Evolutionary conservation across 2,888 invertebrate genomes (phyloP).

Genomic region (Antheraea assamensis): DNA sequence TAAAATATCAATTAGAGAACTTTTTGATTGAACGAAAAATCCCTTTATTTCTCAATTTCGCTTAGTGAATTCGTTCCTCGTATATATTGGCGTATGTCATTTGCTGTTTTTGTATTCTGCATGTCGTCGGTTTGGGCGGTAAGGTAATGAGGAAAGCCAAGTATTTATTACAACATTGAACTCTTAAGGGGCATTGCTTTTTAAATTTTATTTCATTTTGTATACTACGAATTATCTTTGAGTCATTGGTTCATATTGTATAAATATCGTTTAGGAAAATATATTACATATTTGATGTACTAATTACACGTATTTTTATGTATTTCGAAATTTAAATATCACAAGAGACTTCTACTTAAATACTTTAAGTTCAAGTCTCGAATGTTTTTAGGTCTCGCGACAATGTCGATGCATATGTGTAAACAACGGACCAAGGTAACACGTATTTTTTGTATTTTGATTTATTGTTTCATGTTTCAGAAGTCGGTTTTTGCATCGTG

Average conservation of each 20-base stretch:
- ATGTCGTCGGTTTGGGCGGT: slow-evolving; percentile 73
- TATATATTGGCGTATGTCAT: slow-evolving; percentile 73
- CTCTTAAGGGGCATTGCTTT: slow-evolving; percentile 46
- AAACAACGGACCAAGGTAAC: slow-evolving; percentile 75
- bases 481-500: slow-evolving; percentile 68
- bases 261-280: neutral
- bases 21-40: slow-evolving; percentile 64
- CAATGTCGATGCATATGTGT: slow-evolving; percentile 69
- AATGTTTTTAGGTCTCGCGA: slow-evolving; percentile 62
- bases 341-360: slow-evolving; percentile 55
- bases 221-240: slow-evolving; percentile 20
- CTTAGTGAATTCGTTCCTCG: slow-evolving; percentile 68
- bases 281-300: neutral
- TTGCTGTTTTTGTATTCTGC: slow-evolving; percentile 70
- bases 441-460: slow-evolving; percentile 78
- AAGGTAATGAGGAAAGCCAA: slow-evolving; percentile 74
- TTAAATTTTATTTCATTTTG: slow-evolving; percentile 27
- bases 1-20: slow-evolving; percentile 79
- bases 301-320: neutral
- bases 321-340: neutral
- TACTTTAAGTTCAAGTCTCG: slow-evolving; percentile 42
- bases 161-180: slow-evolving; percentile 66
- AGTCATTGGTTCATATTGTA: neutral
- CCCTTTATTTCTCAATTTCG: slow-evolving; percentile 77
- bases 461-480: slow-evolving; percentile 78